Conservation (phyloP, 2,113 vertebrate genomes). For the Solenodon paradoxus region DNA sequence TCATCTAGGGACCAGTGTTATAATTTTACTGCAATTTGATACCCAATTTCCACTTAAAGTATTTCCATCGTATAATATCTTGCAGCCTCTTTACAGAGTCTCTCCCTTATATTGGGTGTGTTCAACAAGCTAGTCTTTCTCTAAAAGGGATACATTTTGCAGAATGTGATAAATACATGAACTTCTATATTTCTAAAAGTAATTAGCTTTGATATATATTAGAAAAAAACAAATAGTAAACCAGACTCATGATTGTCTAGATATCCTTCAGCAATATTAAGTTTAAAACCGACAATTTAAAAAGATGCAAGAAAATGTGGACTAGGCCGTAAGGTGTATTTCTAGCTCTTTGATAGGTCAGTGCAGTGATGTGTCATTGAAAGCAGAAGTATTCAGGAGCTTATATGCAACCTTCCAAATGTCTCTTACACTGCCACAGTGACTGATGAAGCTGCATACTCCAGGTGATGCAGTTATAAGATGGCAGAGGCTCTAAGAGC, state of each 20-base stretch:
- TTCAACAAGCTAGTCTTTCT: background rate
- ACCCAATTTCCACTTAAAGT: background rate
- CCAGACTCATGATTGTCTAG: background rate
- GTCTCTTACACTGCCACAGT: background rate
- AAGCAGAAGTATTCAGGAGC: background rate
- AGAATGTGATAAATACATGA: background rate
- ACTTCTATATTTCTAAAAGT: background rate
- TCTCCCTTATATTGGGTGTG: rapidly evolving
- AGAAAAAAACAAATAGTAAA: background rate
- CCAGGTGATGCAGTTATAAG: background rate
- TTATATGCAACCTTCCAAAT: rapidly evolving
- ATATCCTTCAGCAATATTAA: too few species aligned
- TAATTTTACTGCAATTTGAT: background rate
- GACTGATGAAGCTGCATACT: background rate
- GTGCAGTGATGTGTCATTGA: background rate
- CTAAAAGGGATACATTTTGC: background rate
- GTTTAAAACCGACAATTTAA: too few species aligned
- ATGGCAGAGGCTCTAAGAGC: background rate
- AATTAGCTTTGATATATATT: background rate
- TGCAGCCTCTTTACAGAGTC: background rate
- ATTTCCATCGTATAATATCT: background rate
- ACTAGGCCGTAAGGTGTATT: too few species aligned
- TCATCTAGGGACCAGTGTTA: background rate
- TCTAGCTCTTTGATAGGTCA: too few species aligned
- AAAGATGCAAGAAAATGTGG: too few species aligned